Conservation (phyloP, 2,888 invertebrate genomes). For the Hirtodrosophila histrioides region DNA sequence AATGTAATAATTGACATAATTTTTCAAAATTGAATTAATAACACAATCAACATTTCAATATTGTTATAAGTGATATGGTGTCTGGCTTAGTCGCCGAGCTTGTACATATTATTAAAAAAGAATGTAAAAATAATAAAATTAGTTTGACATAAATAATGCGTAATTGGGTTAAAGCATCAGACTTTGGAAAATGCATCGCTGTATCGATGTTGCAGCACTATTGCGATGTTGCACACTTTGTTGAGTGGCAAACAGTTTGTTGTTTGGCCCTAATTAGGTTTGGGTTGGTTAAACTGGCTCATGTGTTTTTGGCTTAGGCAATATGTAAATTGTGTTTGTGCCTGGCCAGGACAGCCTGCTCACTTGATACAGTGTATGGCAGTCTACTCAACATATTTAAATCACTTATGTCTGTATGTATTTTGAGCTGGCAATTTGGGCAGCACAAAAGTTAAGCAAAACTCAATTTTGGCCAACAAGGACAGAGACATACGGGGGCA, state of each 20-base stretch:
- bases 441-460: slow-evolving; percentile 51
- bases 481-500: slow-evolving; percentile 7
- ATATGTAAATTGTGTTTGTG: slow-evolving; percentile 22
- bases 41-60: too few species aligned
- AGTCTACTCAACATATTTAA: slow-evolving; percentile 39
- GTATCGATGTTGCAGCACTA: too few species aligned
- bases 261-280: slow-evolving; percentile 45
- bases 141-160: too few species aligned
- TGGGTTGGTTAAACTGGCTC: slow-evolving; percentile 7
- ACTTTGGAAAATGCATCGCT: too few species aligned
- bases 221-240: not conserved
- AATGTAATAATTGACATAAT: too few species aligned
- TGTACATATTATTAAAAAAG: too few species aligned
- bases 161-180: too few species aligned
- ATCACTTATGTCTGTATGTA: slow-evolving; percentile 32
- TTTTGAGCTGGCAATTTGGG: slow-evolving; percentile 53
- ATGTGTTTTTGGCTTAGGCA: slow-evolving; percentile 1
- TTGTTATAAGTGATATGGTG: too few species aligned
- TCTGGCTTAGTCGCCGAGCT: too few species aligned
- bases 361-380: not conserved
- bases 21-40: too few species aligned
- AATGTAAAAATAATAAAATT: too few species aligned
- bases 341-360: not conserved
- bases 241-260: slow-evolving; percentile 2
- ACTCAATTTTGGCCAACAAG: slow-evolving; percentile 49